These are phyloP conservation scores for Panorpa germanica DNA, from an alignment of 2,888 invertebrate genomes.

Conservation along the genomic window DNA sequence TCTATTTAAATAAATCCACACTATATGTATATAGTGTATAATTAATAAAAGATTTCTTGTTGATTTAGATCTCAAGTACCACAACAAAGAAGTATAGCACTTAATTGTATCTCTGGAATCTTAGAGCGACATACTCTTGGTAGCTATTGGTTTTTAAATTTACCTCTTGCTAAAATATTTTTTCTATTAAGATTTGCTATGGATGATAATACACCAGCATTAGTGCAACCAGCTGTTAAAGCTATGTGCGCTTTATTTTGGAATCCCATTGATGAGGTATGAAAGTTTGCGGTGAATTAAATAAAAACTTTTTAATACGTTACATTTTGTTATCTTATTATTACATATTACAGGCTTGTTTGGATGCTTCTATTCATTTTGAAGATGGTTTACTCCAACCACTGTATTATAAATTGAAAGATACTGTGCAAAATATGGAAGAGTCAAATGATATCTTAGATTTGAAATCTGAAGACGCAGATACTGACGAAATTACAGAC, in stretches of 20 bases:
- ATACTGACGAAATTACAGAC: conserved; percentile 57
- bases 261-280: conserved; percentile 57
- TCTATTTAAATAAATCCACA: background rate
- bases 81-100: conserved; percentile 67
- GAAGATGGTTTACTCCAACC: conserved; percentile 46
- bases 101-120: conserved; percentile 64
- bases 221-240: conserved; percentile 56
- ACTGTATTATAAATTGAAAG: no score
- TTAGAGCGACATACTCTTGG: conserved; percentile 51
- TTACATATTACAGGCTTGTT: no score
- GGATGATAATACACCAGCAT: conserved; percentile 59
- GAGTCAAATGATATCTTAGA: no score
- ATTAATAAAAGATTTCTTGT: background rate
- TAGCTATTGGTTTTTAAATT: conserved; percentile 58
- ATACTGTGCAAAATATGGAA: no score
- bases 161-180: conserved; percentile 58
- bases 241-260: conserved; percentile 57
- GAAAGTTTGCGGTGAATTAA: no score
- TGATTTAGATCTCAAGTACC: conserved; percentile 41
- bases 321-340: no score
- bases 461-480: conserved; percentile 24
- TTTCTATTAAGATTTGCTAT: conserved; percentile 68
- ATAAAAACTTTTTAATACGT: no score
- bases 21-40: background rate
- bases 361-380: conserved; percentile 48